Conservation (phyloP, 2,888 invertebrate genomes). For the Pseudococcus viburni region DNA sequence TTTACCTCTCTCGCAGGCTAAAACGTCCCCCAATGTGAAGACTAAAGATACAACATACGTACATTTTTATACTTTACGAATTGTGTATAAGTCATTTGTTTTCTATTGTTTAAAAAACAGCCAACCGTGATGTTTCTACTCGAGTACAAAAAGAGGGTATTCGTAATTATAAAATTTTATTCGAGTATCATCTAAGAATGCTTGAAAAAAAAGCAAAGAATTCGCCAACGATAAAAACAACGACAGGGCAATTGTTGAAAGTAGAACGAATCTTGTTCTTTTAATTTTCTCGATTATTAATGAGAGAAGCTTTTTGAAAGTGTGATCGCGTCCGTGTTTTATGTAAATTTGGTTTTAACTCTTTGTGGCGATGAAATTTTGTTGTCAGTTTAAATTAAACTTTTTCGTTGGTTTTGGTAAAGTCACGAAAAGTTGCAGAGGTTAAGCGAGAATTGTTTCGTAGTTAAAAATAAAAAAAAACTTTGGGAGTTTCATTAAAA, state of each 20-base stretch:
- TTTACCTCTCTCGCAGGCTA: background rate
- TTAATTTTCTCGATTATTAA: constrained; percentile 58
- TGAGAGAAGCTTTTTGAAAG: constrained; percentile 56
- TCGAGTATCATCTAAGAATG: constrained; percentile 54
- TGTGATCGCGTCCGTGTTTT: constrained; percentile 47
- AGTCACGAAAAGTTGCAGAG: constrained; percentile 49
- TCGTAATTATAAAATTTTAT: constrained; percentile 57
- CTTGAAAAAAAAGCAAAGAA: constrained; percentile 49
- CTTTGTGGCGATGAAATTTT: constrained; percentile 53
- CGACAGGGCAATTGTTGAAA: constrained; percentile 52
- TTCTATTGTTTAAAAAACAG: constrained; percentile 56
- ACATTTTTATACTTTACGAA: constrained; percentile 33
- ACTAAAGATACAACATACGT: constrained; percentile 45
- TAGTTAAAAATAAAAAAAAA: constrained; percentile 24
- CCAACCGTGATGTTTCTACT: constrained; percentile 54
- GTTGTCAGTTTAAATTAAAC: constrained; percentile 49
- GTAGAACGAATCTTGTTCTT: constrained; percentile 55
- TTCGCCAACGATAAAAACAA: constrained; percentile 39
- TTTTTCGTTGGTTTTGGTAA: constrained; percentile 33
- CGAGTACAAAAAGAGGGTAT: constrained; percentile 49
- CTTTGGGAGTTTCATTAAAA: constrained; percentile 11
- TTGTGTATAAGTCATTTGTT: constrained; percentile 55
- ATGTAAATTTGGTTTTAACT: constrained; percentile 54
- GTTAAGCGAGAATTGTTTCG: constrained; percentile 41
- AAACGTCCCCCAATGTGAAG: constrained; percentile 15